Base-by-base conservation (phyloP, 2,888 invertebrate genomes). In the Cryptophagus acutangulus region DNA sequence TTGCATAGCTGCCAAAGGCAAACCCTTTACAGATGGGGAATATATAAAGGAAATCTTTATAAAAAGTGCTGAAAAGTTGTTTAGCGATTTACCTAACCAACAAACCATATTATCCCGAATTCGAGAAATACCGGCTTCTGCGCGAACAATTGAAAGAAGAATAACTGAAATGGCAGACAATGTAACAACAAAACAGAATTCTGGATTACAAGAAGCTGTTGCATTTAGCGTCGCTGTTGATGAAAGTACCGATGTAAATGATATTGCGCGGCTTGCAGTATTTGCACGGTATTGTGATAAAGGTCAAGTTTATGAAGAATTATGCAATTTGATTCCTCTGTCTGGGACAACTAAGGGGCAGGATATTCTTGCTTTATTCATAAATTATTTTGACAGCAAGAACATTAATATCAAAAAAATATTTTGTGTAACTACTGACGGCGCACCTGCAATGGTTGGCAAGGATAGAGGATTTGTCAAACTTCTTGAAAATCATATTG, bases 11-110 rank as follows among this genome's bases (percentile, higher is more conserved):
- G 40, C 45, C 41, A 46, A 46, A 25, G 41, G 44, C 20, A 46
- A 48, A 43, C 43, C 43, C n/a, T 48, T 48, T 42, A 36, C 39
- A 17, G 41, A 45, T 39, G 49, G 44, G 35, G 45, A 49, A 49
- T 39, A 45, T 33, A 40, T 43, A 15, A 49, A 48, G 28, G 40
- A 49, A 43, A 41, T 43, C 9, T 49, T 49, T 29, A 29, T 26
- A 12, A 36, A 36, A 28, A 18, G 20, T 36, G 15, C 36, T 14
- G 33, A 55, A 43, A 56, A 54, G 30, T 58, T 58, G 37, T 45
- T 42, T 25, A 39, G 42, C 38, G 42, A 42, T 42, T 40, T 42
- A 33, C 42, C 33, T 33, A 33, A 33, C 17, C 33, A 40, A 42
- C 33, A 42, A 42, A 42, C 38, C 18, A 42, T 42, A 42, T 38